Conservation (phyloP, 2,113 vertebrate genomes). For the Plotosus lineatus region DNA sequence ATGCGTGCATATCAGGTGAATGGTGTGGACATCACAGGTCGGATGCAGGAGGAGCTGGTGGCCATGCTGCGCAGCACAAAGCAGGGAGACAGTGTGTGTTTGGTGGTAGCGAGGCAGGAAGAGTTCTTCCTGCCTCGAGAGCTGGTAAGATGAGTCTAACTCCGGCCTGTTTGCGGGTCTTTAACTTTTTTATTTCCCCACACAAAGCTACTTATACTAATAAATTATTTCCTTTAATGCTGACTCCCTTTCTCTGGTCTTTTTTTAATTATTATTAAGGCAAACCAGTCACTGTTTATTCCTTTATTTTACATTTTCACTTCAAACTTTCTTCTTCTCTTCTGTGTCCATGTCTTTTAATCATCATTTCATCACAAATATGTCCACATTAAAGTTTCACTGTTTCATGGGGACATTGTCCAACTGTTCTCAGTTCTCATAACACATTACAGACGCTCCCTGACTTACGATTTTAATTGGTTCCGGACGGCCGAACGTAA, state of each 20-base stretch:
- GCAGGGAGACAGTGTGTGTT: conserved; percentile 85
- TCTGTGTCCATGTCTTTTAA: background rate
- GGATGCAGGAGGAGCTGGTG: conserved; percentile 92
- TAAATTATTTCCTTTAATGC: conserved; percentile 36
- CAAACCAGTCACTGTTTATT: background rate
- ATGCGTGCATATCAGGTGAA: conserved; percentile 79
- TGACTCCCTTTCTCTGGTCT: background rate
- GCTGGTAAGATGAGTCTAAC: conserved; percentile 81
- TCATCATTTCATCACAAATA: background rate
- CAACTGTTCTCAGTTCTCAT: too few relatives aligned
- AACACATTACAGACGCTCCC: too few relatives aligned
- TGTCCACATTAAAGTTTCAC: background rate
- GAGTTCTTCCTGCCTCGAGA: conserved; percentile 90
- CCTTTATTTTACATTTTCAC: background rate
- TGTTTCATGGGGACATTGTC: too few relatives aligned
- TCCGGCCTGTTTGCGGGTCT: background rate
- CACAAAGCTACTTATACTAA: conserved; percentile 44
- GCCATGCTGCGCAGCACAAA: conserved; percentile 91
- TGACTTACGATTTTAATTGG: too few relatives aligned
- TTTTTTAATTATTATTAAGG: background rate
- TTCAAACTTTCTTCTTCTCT: background rate
- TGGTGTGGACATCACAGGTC: conserved; percentile 83
- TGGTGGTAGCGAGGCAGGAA: conserved; percentile 87
- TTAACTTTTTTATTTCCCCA: background rate
- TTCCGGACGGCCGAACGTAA: too few relatives aligned